Evolutionary conservation across 2,797 vertebrate species (phyloP).

Genomic region (Xyrichtys novacula): DNA sequence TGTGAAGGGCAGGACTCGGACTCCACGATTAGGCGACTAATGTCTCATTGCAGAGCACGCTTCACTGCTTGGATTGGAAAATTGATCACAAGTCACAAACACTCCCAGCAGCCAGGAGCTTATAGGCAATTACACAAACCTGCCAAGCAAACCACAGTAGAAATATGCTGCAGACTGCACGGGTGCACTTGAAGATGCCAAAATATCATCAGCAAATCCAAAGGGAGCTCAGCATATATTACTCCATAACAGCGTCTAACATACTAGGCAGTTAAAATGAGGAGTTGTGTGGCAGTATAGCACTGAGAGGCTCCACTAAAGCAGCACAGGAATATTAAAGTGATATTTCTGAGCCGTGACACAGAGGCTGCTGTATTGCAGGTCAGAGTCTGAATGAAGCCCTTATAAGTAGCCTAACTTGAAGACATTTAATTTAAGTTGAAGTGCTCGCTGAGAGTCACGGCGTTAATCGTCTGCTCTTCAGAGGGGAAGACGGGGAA

Average conservation of each 20-base stretch:
- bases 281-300: slow-evolving; percentile 12
- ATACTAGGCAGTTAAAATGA: background rate
- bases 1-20: slow-evolving; percentile 22
- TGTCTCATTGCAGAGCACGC: slow-evolving; percentile 38
- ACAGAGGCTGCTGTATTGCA: slow-evolving; percentile 19
- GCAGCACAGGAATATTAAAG: slow-evolving; percentile 50
- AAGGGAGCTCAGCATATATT: background rate
- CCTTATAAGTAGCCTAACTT: slow-evolving; percentile 17
- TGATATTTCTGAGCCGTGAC: slow-evolving; percentile 52
- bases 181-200: background rate
- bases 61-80: slow-evolving; percentile 38
- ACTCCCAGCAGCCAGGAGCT: slow-evolving; percentile 7
- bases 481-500: slow-evolving; percentile 5
- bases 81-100: slow-evolving; percentile 60
- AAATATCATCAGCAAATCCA: background rate
- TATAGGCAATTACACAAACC: slow-evolving; percentile 10
- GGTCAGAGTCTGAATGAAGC: slow-evolving; percentile 3
- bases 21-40: slow-evolving; percentile 22
- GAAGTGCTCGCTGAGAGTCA: background rate
- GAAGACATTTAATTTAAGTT: slow-evolving; percentile 2
- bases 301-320: slow-evolving; percentile 20
- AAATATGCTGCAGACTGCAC: background rate
- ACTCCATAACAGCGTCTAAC: background rate
- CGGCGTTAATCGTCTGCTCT: background rate
- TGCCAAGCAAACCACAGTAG: background rate